These are phyloP conservation scores for Elegia similella DNA, from an alignment of 2,888 invertebrate species.

Conservation along the genomic window DNA sequence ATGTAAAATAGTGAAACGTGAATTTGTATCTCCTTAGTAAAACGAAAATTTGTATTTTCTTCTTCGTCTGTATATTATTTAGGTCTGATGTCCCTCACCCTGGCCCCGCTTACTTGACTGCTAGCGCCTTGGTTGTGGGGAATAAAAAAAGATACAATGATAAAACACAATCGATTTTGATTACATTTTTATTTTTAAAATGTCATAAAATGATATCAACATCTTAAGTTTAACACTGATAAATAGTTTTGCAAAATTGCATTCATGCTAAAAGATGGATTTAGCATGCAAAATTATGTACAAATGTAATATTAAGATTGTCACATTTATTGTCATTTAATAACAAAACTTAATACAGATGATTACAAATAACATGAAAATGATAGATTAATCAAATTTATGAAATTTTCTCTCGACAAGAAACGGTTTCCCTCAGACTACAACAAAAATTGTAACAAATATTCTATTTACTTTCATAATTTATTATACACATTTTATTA, in stretches of 20 bases:
- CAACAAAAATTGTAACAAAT: not conserved
- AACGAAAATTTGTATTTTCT: too few relatives aligned
- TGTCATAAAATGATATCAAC: conserved; percentile 81
- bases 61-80: too few relatives aligned
- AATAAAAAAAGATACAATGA: not conserved
- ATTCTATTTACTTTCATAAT: not conserved
- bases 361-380: not conserved
- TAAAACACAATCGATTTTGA: not conserved
- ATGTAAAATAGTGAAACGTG: too few relatives aligned
- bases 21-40: too few relatives aligned
- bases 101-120: too few relatives aligned
- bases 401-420: conserved; percentile 1
- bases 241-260: conserved; percentile 54
- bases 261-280: conserved; percentile 53
- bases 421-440: not conserved
- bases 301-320: conserved; percentile 50
- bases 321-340: conserved; percentile 66
- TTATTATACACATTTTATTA: not conserved
- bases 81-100: too few relatives aligned
- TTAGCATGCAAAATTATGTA: conserved; percentile 61
- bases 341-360: conserved; percentile 12
- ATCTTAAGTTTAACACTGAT: conserved; percentile 79
- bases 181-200: conserved; percentile 76
- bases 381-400: not conserved
- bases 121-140: not conserved